Evolutionary conservation across 2,888 invertebrate genomes (phyloP).

Genomic region (Drosophila quinaria): DNA sequence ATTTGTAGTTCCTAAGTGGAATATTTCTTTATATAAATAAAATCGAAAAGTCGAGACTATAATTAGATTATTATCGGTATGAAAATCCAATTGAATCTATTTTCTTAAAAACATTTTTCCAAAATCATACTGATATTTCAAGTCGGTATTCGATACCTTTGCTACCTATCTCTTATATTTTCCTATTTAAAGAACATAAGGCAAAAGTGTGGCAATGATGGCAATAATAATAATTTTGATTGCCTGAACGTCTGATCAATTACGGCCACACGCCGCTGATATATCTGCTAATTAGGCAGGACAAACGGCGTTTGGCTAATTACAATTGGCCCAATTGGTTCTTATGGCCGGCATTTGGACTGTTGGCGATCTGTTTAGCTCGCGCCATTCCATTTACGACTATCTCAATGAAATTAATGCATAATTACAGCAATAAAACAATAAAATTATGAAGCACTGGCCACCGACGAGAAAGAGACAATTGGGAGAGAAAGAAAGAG

Average conservation of each 20-base stretch:
- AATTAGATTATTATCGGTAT: no score
- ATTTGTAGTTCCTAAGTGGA: no score
- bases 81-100: no score
- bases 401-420: conserved; percentile 77
- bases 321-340: conserved; percentile 58
- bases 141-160: no score
- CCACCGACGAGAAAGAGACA: conserved; percentile 36
- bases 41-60: no score
- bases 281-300: conserved; percentile 54
- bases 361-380: conserved; percentile 39
- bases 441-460: conserved; percentile 68
- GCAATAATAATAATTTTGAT: conserved; percentile 40
- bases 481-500: conserved; percentile 28
- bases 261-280: conserved; percentile 30
- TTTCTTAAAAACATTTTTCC: no score
- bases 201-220: neutral
- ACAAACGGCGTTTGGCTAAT: conserved; percentile 61
- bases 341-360: conserved; percentile 41
- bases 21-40: no score
- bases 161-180: neutral
- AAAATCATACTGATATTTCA: no score
- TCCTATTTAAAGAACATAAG: neutral
- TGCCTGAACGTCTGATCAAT: conserved; percentile 28
- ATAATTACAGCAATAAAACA: conserved; percentile 80
- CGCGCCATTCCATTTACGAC: conserved; percentile 68